These are phyloP conservation scores for Nemopilema nomurai DNA, from an alignment of 30 jellyfish, hydroid and myxozoan species.

Conservation along the genomic window DNA sequence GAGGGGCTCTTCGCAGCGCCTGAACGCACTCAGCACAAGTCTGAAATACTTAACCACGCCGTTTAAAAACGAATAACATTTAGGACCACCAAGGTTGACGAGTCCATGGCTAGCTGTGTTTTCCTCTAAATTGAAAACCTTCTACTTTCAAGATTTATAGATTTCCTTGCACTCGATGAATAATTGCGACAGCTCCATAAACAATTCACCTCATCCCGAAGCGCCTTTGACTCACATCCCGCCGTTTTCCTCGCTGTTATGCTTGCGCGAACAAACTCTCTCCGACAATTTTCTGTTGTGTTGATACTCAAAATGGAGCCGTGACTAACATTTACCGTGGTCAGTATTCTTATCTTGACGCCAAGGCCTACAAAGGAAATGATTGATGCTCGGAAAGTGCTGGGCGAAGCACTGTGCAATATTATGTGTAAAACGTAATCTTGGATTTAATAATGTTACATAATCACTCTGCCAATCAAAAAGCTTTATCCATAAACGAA, in stretches of 20 bases:
- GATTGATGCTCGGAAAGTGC: background rate
- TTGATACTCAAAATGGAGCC: background rate
- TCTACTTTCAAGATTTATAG: background rate
- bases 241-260: background rate
- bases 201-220: conserved; percentile 25
- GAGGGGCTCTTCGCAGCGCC: too few relatives aligned
- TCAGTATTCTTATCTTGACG: background rate
- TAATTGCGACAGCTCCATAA: conserved; percentile 38
- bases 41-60: background rate
- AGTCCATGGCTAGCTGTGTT: background rate
- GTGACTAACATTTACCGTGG: background rate
- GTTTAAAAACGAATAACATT: background rate
- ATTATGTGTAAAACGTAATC: too few relatives aligned
- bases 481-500: too few relatives aligned
- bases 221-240: conserved; percentile 1
- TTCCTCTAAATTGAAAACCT: background rate
- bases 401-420: too few relatives aligned
- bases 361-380: background rate
- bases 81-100: conserved; percentile 25
- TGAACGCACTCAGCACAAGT: too few relatives aligned
- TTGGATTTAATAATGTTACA: too few relatives aligned
- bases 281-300: background rate
- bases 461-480: too few relatives aligned
- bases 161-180: conserved; percentile 3
- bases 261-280: background rate